A percentile compares a stretch with the other conserved stretches of the same genome.
phyloP scores from a whole-genome alignment of 2,113 vertebrate species.

The Panthera tigris region DNA sequence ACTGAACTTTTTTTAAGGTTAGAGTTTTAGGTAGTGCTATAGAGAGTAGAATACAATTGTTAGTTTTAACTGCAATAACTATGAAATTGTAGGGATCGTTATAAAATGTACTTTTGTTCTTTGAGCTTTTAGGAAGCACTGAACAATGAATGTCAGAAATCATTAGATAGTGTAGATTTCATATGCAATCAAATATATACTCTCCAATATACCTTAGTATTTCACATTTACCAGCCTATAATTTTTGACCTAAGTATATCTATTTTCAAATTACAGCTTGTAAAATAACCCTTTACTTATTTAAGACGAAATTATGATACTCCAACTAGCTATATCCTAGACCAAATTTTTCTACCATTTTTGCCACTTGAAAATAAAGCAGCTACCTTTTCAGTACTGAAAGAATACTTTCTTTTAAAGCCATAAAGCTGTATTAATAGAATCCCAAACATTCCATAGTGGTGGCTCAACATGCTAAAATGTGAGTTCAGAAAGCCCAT shows the following conservation, averaged over 20 bases:
- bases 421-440: conserved; percentile 81
- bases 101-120: background rate
- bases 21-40: background rate
- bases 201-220: conserved; percentile 13
- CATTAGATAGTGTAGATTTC: background rate
- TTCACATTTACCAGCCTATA: conserved; percentile 44
- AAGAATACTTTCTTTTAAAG: conserved; percentile 77
- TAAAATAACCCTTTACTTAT: conserved; percentile 67
- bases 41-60: background rate
- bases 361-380: conserved; percentile 72
- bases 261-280: conserved; percentile 75
- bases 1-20: background rate
- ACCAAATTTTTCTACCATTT: conserved; percentile 70
- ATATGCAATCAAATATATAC: background rate
- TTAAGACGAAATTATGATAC: conserved; percentile 68
- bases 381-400: conserved; percentile 53
- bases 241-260: conserved; percentile 73
- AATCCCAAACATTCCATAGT: conserved; percentile 84
- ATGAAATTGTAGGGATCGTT: background rate
- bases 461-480: conserved; percentile 79
- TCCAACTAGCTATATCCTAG: conserved; percentile 61
- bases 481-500: conserved; percentile 81
- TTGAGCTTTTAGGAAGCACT: background rate
- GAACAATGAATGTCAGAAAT: conserved; percentile 21
- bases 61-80: background rate